Evolutionary conservation across 37 sponge, comb jelly and placozoan species (phyloP).

Genomic region (Amphimedon queenslandica): DNA sequence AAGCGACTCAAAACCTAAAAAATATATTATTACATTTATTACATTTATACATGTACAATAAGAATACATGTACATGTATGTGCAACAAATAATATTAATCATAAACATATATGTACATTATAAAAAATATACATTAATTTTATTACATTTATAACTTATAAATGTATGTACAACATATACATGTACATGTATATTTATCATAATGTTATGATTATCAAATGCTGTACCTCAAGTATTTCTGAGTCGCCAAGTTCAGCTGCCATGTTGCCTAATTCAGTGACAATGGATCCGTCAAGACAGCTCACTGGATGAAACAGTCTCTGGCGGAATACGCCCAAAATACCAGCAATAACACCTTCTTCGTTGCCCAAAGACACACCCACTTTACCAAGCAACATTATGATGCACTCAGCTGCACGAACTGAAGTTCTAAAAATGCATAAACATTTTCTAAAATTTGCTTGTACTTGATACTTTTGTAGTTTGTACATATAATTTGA

Average conservation of each 20-base stretch:
- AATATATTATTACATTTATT: no score
- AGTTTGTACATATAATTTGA: no score
- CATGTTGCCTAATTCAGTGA: slow-evolving; percentile 53
- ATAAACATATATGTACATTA: no score
- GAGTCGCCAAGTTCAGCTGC: slow-evolving; percentile 45
- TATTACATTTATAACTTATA: no score
- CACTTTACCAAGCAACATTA: slow-evolving; percentile 51
- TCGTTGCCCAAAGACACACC: slow-evolving; percentile 13
- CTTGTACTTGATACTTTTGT: no score
- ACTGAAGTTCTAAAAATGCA: not conserved
- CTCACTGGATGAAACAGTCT: slow-evolving; percentile 46
- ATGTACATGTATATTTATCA: not conserved
- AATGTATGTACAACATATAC: no score
- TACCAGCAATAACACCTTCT: slow-evolving; percentile 14
- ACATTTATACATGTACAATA: no score
- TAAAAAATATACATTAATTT: no score
- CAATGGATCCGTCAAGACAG: slow-evolving; percentile 39
- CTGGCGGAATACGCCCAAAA: slow-evolving; percentile 40
- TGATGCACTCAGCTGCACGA: slow-evolving; percentile 44
- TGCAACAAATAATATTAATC: no score
- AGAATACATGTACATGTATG: not conserved
- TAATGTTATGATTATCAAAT: not conserved
- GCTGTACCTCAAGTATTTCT: not conserved
- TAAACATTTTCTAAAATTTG: no score
- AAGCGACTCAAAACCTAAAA: slow-evolving; percentile 23